Percentiles rank a stretch among this genome's conserved stretches.
phyloP scores from a whole-genome alignment of 2,113 vertebrate genomes.

The Ardeotis arabs region DNA sequence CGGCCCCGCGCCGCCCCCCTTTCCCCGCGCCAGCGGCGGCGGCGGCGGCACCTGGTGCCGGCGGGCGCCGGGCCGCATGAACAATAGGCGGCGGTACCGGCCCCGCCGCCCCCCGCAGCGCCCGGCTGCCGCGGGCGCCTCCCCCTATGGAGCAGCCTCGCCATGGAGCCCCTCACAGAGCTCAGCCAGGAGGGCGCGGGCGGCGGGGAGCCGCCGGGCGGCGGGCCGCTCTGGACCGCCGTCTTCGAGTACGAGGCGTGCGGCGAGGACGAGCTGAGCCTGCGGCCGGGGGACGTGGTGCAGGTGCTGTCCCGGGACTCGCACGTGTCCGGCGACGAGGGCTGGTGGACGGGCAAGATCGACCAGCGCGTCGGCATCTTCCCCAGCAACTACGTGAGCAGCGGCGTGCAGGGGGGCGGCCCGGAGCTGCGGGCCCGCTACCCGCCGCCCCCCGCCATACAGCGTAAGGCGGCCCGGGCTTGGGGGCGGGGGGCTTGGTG shows the following conservation, averaged over 20 bases:
- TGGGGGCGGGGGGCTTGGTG: not conserved
- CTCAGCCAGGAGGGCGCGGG: constrained; percentile 76
- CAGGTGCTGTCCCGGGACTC: constrained; percentile 94
- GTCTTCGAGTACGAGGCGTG: constrained; percentile 96
- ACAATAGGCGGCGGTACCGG: constrained; percentile 71
- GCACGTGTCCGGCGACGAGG: constrained; percentile 93
- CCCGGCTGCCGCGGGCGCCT: constrained; percentile 64
- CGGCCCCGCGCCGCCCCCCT: not conserved
- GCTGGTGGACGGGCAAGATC: constrained; percentile 97
- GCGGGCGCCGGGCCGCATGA: constrained; percentile 70
- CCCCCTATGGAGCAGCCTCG: constrained; percentile 79
- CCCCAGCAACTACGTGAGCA: constrained; percentile 94
- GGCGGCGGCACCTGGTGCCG: constrained; percentile 25
- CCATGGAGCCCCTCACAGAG: constrained; percentile 80
- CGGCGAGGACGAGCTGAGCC: constrained; percentile 94
- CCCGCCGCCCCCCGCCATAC: constrained; percentile 71
- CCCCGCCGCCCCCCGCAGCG: constrained; percentile 56
- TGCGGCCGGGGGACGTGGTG: constrained; percentile 90
- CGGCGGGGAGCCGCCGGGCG: constrained; percentile 57
- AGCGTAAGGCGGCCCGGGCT: constrained; percentile 67
- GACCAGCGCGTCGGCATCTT: constrained; percentile 94
- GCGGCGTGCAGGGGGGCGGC: constrained; percentile 73
- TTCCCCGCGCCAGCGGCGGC: not conserved
- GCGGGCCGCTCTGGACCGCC: constrained; percentile 85
- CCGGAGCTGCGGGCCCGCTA: constrained; percentile 65